Base-by-base conservation (phyloP, 2,888 invertebrate species). In the Tinea pellionella region DNA sequence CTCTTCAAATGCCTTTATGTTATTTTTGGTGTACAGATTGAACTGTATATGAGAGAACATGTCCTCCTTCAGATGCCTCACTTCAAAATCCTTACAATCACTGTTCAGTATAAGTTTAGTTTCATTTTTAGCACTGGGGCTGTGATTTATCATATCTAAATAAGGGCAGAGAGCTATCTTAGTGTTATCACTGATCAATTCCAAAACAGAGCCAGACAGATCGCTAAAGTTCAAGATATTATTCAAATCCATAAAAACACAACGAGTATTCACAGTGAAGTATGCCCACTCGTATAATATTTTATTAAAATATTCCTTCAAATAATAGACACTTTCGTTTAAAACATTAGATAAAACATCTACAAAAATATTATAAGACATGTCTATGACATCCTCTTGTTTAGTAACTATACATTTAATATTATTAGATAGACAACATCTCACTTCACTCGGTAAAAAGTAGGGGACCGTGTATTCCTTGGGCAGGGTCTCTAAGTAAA, bases 111-210 rank as follows among this genome's bases (percentile, higher is more conserved):
- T 61, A 61, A 85, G 67, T 65, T 81, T 81, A 15, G 84, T 81
- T 70, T 86, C 85, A 65, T 93, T 92, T 63, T 81, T 79, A 2
- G 91, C 90, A 61, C 78, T 70, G 63, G 89, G 88, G 61, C 92
- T 92, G 72, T 97, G 97, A 84, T 97, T 97, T 63, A 97, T 93
- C 83, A 97, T 90, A 77, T 97, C 97, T 62, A 97, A 85, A 74
- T 93, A 95, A 0, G 97, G 97, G 63, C 95, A 96, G 58, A 97
- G 77, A 4, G 96, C 96, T 78, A 92, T 89, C 64, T 89, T 89
- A 24, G 91, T 89, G 65, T 89, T 88, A 73, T 92, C 92, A 64
- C 75, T 79, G 62, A 92, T 75, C 30, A 89, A 63, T 63, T 70
- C 73, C 29, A 81, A 70, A 19, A 84, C 68, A 16, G 82, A 70